Base-by-base conservation (phyloP, 2,113 vertebrate genomes). In the Salminus brasiliensis region DNA sequence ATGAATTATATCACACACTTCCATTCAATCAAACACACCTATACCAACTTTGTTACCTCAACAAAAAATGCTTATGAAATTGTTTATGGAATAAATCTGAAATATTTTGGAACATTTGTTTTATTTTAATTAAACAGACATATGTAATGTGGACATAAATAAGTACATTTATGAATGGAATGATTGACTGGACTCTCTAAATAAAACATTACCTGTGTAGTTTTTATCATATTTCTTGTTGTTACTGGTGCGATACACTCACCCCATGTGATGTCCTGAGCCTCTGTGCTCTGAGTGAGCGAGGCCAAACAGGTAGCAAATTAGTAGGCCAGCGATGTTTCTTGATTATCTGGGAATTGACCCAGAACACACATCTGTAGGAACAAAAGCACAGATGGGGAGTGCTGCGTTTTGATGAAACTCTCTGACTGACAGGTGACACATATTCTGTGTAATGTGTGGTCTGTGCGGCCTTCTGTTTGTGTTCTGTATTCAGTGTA, bases 371-470 rank as follows among this genome's bases (percentile, higher is more conserved):
- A 12, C 49, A 69, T 49, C 7, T 39, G 30, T 8, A 59, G n/a
- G 32, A n/a, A 59, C 47, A 15, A 36, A 74, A 13, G 15, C n/a
- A 67, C 34, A 69, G 10, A 34, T 36, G 62, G 32, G 12, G 62
- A 65, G 32, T 36, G n/a, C 32, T 36, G 57, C 4, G n/a, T 68
- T 77, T 30, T 41, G 18, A 57, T 55, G 52, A 67, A 67, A 76
- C 9, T 21, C 15, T 41, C 5, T 12, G 5, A 21, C 39, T 55
- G 12, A 16, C 62, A 69, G 32, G 21, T 74, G 69, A 66, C 43
- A 70, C 41, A 53, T 66, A 39, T 78, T 32, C 10, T 60, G 52
- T 36, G 47, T 2, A 49, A 21, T 49, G 16, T 49, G 47, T 12
- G 11, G 47, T 1, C 47, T 49, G 32, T 23, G 3, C 43, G 53